Percentiles rank a stretch among this genome's conserved stretches.
Conservation (phyloP, 2,113 vertebrate species). For the Dicerorhinus sumatrensis region DNA sequence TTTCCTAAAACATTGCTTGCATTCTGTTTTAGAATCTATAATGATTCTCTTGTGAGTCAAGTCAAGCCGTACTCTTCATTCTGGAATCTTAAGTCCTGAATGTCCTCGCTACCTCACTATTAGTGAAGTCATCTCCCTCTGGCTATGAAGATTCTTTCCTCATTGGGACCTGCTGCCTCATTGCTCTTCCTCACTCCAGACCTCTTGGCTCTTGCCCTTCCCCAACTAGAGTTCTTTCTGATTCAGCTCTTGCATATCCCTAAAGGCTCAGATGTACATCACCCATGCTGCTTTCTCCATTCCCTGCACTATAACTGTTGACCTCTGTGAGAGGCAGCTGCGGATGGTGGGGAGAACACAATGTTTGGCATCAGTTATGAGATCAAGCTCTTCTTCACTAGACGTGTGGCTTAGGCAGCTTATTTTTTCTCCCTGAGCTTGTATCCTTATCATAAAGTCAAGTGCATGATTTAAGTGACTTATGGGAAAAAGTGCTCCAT, state of each 20-base stretch:
- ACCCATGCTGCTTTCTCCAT: not conserved
- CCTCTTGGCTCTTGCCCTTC: not conserved
- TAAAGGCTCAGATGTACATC: not conserved
- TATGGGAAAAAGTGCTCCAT: not conserved
- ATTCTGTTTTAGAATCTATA: conserved; percentile 16
- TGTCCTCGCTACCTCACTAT: not conserved
- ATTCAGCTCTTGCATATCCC: not conserved
- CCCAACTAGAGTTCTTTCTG: not conserved
- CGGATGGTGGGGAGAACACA: not conserved
- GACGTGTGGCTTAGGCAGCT: not conserved
- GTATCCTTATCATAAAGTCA: conserved; percentile 29
- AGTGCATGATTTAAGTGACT: not conserved
- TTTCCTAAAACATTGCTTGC: conserved; percentile 1
- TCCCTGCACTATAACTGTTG: not conserved
- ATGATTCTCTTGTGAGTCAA: not conserved
- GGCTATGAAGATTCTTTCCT: not conserved
- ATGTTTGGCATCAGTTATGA: not conserved
- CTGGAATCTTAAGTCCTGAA: not conserved
- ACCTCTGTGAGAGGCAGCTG: not conserved
- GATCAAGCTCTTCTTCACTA: not conserved
- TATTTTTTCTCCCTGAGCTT: not conserved
- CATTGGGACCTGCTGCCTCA: not conserved
- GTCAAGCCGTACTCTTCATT: not conserved
- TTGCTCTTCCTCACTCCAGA: not conserved
- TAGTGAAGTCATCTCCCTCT: not conserved